Evolutionary conservation across 37 sponge, comb jelly and placozoan species (phyloP), one percentile per base, ranked within the genome.

Genomic region (Aphrocallistes beatrix): DNA sequence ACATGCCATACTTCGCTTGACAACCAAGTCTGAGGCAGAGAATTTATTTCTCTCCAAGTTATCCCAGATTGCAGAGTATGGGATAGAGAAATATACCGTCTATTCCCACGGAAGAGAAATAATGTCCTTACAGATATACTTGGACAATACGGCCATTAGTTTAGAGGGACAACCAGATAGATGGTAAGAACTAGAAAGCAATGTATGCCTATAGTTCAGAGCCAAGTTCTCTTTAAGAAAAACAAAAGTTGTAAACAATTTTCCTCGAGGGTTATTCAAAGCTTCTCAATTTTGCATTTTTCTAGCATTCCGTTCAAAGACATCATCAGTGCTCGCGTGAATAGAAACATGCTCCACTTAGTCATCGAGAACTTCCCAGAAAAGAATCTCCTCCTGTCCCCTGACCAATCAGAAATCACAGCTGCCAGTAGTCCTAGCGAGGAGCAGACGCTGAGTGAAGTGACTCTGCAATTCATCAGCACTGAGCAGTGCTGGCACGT

Each of bases 401-500:
- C 6, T 42, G 45, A 13, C 45, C 45, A 42, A 42, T 13, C 45
- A 6, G 45, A 42, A 13, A 42, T 16, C 13, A 28, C 75, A 25
- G 3, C 8, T 13, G n/a, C n/a, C 10, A 30, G 75, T 6, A 21
- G 10, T 32, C 10, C 10, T 60, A 60, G 8, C 3, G 75, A 13
- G 17, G 8, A 3, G 10, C 10, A 13, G 28, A 19, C 75, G 28
- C 34, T 60, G 75, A 60, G 32, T 60, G 75, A 60, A 8, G 75
- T 60, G 34, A 25, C 75, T 21, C 75, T 60, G 34, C 75, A 60
- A 13, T 60, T 60, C 21, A 32, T 13, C 6, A 60, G 3, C 25
- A 30, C 75, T 19, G 75, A 60, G 6, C 75, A 60, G n/a, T 60
- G 75, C 75, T 60, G 75, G 75, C 75, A 60, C 75, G 75, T 30